Conservation (phyloP, 2,888 invertebrate species). For the Chirona hameri region DNA sequence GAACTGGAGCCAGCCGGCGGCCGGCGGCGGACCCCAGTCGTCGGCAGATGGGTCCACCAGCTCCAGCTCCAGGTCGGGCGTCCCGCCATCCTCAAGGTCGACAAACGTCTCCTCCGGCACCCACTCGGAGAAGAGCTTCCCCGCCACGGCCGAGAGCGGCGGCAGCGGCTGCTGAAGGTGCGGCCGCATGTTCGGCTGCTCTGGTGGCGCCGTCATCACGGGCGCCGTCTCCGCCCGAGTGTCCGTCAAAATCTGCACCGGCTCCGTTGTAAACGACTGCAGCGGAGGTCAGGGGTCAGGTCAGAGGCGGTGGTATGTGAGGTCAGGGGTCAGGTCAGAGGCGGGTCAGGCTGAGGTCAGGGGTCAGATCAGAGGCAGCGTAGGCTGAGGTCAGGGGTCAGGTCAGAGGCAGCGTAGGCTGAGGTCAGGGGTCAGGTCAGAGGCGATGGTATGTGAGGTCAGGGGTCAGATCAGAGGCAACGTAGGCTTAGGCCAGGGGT, state of each 20-base stretch:
- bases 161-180: neutral
- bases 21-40: slow-evolving; percentile 63
- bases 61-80: slow-evolving; percentile 66
- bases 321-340: neutral
- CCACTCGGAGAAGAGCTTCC: slow-evolving; percentile 55
- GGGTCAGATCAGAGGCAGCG: neutral
- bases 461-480: no score
- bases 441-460: no score
- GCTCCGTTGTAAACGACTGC: neutral
- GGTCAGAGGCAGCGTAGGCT: neutral
- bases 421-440: neutral
- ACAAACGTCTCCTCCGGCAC: slow-evolving; percentile 87
- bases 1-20: slow-evolving; percentile 81
- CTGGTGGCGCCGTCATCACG: neutral
- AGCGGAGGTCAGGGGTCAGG: neutral
- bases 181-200: neutral
- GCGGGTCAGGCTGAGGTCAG: neutral
- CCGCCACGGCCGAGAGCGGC: slow-evolving; percentile 28
- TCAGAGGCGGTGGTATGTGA: neutral
- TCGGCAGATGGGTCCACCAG: slow-evolving; percentile 57
- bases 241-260: neutral
- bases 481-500: no score
- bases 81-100: slow-evolving; percentile 80
- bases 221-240: neutral
- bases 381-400: neutral